Base-by-base conservation (phyloP, 2,113 vertebrate species). In the Oncorhynchus keta region DNA sequence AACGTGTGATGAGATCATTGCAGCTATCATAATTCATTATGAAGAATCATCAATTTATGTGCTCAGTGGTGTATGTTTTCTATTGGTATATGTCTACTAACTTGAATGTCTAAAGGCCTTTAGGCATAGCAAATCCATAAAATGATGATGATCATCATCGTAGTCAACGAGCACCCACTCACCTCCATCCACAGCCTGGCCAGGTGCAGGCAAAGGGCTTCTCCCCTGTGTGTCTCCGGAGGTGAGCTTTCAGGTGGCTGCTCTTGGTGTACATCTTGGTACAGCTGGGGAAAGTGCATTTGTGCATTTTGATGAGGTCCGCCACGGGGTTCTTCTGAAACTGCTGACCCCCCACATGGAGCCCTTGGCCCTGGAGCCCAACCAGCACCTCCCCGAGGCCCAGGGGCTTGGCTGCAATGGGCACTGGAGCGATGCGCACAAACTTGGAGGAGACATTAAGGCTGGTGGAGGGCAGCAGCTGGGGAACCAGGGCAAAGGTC, bases 181-280 rank as follows among this genome's bases (percentile, higher is more conserved):
- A 98, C 97, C 96, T 98, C 97, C 97, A 98, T 82, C 96, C 96
- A 0, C 97, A 98, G 65, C 95, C 96, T 0, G 96, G 96, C 97
- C 97, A 98, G 30, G 95, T 98, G 89, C 97, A 98, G 0, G 96
- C 96, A 28, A 98, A 98, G 12, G 97, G 97, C 82, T 98, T 98
- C 85, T 98, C 97, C 77, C 97, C 97, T 0, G 97, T 98, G 88
- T 98, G 97, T 77, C 97, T 93, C 83, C 97, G 92, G 85, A 98
- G 94, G 87, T 98, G 97, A 61, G 97, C 97, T 92, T 98, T 98
- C 79, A 98, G 94, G 82, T 98, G 97, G 86, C 97, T 98, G 91
- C 97, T 98, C 89, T 98, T 98, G 4, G 97, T 98, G 92, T 98
- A 98, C 96, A 97, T 98, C 94, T 98, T 98, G 90, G 93, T 95